These are phyloP conservation scores for Catalaphyllia jardinei DNA, from an alignment of 64 coral and sea anemone genomes.

Conservation along the genomic window DNA sequence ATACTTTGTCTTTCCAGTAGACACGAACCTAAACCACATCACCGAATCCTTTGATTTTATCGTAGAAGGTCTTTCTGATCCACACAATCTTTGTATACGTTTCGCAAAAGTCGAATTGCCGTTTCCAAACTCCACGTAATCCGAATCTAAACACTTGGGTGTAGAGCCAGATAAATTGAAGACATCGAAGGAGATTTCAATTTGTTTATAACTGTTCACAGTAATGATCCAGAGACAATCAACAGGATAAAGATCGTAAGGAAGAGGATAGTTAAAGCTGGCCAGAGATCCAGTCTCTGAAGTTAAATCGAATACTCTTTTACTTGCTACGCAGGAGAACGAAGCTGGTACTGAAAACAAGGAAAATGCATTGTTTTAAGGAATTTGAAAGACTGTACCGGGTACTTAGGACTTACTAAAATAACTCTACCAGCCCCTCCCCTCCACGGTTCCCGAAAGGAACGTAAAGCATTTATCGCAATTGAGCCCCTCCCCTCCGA, in stretches of 20 bases:
- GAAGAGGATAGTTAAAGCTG: constrained; percentile 33
- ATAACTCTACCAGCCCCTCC: too few relatives aligned
- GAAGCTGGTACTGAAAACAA: constrained; percentile 26
- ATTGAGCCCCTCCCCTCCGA: too few relatives aligned
- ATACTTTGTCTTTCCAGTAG: not conserved
- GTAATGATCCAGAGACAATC: constrained; percentile 44
- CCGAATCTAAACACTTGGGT: not conserved
- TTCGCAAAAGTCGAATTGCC: not conserved
- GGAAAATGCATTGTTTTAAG: not conserved
- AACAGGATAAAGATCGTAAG: constrained; percentile 6
- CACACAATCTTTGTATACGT: constrained; percentile 41
- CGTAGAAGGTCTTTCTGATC: constrained; percentile 1
- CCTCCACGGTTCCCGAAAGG: too few relatives aligned
- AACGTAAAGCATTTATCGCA: too few relatives aligned
- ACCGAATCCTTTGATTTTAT: constrained; percentile 11
- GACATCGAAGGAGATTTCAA: constrained; percentile 45
- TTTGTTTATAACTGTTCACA: not conserved
- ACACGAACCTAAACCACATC: constrained; percentile 35
- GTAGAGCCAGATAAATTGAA: constrained; percentile 10
- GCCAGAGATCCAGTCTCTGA: not conserved
- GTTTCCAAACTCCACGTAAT: constrained; percentile 42
- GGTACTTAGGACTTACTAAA: too few relatives aligned
- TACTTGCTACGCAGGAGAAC: not conserved
- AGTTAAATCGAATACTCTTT: not conserved
- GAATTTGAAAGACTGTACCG: not conserved